A percentile compares a stretch with the other conserved stretches of the same genome.
Evolutionary conservation across 2,888 invertebrate genomes (phyloP).

Genomic region (Biston betularia): DNA sequence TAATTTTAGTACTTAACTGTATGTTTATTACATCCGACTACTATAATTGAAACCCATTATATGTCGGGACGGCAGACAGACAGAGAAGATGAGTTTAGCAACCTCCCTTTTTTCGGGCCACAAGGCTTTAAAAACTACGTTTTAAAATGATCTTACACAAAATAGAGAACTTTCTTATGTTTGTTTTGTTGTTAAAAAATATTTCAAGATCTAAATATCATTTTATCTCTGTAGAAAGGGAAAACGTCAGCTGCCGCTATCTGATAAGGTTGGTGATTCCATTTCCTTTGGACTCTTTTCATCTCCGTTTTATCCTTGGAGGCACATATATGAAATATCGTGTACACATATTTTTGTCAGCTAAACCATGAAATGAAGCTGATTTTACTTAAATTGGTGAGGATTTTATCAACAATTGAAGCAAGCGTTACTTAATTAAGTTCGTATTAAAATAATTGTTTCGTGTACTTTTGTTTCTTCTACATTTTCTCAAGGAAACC

Average conservation of each 20-base stretch:
- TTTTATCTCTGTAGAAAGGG: constrained; percentile 11
- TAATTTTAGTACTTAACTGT: no score
- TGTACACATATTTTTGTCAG: neutral
- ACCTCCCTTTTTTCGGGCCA: no score
- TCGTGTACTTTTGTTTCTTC: no score
- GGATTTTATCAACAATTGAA: no score
- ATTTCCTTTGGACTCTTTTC: constrained; percentile 16
- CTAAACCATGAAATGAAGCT: neutral
- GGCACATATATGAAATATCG: neutral
- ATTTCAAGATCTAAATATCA: neutral
- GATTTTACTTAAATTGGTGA: neutral
- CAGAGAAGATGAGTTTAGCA: neutral
- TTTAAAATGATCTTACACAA: no score
- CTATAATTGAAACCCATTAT: no score
- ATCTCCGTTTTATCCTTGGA: constrained; percentile 6
- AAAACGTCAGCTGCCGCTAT: constrained; percentile 6
- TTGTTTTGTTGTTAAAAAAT: neutral
- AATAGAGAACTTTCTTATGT: neutral
- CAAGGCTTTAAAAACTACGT: no score
- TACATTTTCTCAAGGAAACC: no score
- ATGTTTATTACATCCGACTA: no score
- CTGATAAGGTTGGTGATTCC: constrained; percentile 15
- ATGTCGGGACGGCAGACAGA: no score
- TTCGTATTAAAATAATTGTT: no score
- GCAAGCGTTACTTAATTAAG: no score